Evolutionary conservation across 2,888 invertebrate species (phyloP).

Genomic region (Homarus gammarus): DNA sequence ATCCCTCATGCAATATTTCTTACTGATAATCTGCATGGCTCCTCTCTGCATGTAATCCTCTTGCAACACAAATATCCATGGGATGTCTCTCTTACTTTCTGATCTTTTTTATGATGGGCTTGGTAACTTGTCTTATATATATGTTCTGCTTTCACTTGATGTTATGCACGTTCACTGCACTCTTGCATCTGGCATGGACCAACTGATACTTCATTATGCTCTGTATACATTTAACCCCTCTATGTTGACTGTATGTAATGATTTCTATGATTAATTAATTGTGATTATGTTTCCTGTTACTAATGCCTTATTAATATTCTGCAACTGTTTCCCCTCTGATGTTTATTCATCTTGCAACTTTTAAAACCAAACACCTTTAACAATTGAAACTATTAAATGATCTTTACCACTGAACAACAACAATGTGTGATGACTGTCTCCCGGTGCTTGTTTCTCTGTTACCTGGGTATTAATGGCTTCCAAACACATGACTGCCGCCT

Average conservation of each 20-base stretch:
- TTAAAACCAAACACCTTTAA: conserved; percentile 65
- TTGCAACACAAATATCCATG: conserved; percentile 41
- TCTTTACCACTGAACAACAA: conserved; percentile 62
- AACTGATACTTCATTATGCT: conserved; percentile 71
- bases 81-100: conserved; percentile 42
- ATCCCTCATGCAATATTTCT: conserved; percentile 71
- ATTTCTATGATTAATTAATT: conserved; percentile 51
- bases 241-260: conserved; percentile 59
- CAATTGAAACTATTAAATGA: conserved; percentile 60
- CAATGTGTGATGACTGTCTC: conserved; percentile 69
- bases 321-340: conserved; percentile 65
- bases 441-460: conserved; percentile 70
- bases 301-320: conserved; percentile 57
- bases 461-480: conserved; percentile 61
- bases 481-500: conserved; percentile 70
- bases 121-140: conserved; percentile 27
- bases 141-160: conserved; percentile 44
- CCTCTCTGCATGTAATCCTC: conserved; percentile 53
- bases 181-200: conserved; percentile 55
- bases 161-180: conserved; percentile 45
- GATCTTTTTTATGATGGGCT: conserved; percentile 44
- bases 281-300: conserved; percentile 65
- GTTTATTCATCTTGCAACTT: conserved; percentile 61
- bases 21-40: conserved; percentile 68
- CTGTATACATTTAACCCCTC: conserved; percentile 54